These are phyloP conservation scores for Agrypnia vestita DNA, from an alignment of 1,140 invertebrate genomes.

Conservation along the genomic window DNA sequence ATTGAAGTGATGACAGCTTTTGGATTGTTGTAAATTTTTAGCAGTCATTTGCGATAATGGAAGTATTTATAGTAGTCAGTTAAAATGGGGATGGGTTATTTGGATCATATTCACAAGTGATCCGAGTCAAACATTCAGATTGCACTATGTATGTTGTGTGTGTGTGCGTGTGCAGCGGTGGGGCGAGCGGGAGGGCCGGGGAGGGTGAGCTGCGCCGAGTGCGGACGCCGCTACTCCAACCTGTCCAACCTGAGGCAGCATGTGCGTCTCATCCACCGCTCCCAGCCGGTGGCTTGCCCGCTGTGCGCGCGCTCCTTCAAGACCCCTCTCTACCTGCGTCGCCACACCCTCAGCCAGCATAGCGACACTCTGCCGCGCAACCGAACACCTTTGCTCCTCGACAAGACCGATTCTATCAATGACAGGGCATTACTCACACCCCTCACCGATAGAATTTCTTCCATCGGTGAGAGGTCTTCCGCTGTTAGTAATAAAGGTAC, in stretches of 20 bases:
- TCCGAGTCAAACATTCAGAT: conserved; percentile 8
- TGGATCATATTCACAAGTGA: background rate
- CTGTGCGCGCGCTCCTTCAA: conserved; percentile 85
- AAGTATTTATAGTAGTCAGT: too few relatives aligned
- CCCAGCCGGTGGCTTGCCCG: conserved; percentile 82
- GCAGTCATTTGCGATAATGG: too few relatives aligned
- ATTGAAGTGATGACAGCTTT: too few relatives aligned
- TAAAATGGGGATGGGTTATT: background rate
- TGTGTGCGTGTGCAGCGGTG: conserved; percentile 55
- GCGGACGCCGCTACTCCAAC: conserved; percentile 86
- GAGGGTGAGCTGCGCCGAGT: conserved; percentile 77
- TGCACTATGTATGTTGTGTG: conserved; percentile 60
- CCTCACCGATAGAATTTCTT: background rate
- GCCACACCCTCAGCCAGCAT: conserved; percentile 76
- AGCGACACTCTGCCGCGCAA: conserved; percentile 56
- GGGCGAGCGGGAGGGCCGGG: conserved; percentile 61
- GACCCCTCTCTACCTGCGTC: conserved; percentile 84
- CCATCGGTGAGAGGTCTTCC: too few relatives aligned
- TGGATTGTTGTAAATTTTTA: too few relatives aligned
- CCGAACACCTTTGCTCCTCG: too few relatives aligned
- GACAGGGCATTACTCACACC: background rate
- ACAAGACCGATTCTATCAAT: too few relatives aligned
- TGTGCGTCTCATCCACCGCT: conserved; percentile 86
- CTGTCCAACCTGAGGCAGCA: conserved; percentile 86
- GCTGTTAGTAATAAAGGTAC: too few relatives aligned